Evolutionary conservation across 1,140 invertebrate genomes (phyloP).

Genomic region (Heliconius nattereri): DNA sequence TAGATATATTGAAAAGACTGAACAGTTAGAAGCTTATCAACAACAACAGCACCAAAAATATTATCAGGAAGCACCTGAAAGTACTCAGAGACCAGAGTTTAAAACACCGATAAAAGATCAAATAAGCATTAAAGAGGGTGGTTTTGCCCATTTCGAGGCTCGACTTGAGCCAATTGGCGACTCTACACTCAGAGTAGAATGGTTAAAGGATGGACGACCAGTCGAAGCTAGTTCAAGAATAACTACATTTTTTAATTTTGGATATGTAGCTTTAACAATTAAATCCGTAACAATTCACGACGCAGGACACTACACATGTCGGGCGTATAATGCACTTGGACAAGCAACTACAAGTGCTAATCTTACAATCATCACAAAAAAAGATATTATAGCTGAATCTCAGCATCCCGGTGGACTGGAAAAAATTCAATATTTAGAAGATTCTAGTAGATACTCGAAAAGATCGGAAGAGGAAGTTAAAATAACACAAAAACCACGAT

Average conservation of each 20-base stretch:
- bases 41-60: constrained; percentile 88
- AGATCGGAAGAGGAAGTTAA: constrained; percentile 87
- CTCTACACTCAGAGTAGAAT: constrained; percentile 94
- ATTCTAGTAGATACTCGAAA: constrained; percentile 86
- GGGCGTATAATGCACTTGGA: constrained; percentile 94
- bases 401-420: constrained; percentile 93
- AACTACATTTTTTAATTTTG: constrained; percentile 97
- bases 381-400: constrained; percentile 90
- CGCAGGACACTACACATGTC: constrained; percentile 97
- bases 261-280: constrained; percentile 97
- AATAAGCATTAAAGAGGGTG: constrained; percentile 93
- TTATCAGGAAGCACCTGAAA: constrained; percentile 89
- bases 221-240: constrained; percentile 96
- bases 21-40: constrained; percentile 95
- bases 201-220: constrained; percentile 95
- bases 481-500: constrained; percentile 90
- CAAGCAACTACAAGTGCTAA: constrained; percentile 98
- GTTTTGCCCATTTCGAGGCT: constrained; percentile 97
- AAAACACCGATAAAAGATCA: constrained; percentile 96
- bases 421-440: constrained; percentile 95
- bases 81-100: constrained; percentile 91
- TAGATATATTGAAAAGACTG: constrained; percentile 95
- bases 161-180: constrained; percentile 96
- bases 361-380: constrained; percentile 93
- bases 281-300: constrained; percentile 95